Evolutionary conservation across 2,888 invertebrate species (phyloP), one percentile per base, ranked within the genome.

Genomic region (Ormyrus rosae): DNA sequence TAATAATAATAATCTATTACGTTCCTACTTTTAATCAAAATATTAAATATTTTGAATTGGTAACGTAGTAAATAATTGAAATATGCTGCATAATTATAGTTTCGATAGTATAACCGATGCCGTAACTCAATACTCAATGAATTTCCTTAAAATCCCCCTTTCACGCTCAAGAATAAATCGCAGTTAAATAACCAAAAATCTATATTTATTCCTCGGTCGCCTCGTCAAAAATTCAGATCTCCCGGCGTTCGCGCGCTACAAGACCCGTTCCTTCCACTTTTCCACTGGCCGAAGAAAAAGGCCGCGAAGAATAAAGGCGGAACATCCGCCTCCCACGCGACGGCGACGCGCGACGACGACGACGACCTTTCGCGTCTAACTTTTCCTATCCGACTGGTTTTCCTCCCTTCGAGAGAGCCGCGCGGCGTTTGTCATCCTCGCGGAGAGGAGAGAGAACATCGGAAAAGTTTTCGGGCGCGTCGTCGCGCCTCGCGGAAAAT

Each of bases 281-380:
- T 34, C 34, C 34, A 4, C 34, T 11, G 13, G 5, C 48, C 61
- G 46, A 51, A 46, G 60, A 65, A 61, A 53, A 48, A 19, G 58
- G 69, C 63, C 9, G 48, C 6, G 50, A 10, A 70, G 10, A 53
- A 70, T n/a, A 60, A 63, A 51, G 13, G 53, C 60, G 67, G 71
- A 72, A 72, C 76, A 76, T 80, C 76, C 71, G 76, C 76, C 64
- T 73, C 73, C 73, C 56, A 74, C 73, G 79, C 65, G 7, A n/a
- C 45, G 6, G 64, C 69, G 34, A 55, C 51, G 53, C 63, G 64
- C 60, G 61, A 68, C 65, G 53, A 34, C 13, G 13, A 13, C 13
- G 34, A 34, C 34, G 34, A 34, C 34, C 34, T 50, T n/a, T 60
- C 70, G 61, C 67, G 60, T 34, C 70, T 61, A 55, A 74, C 69